Base-by-base conservation (phyloP, 2,888 invertebrate species). In the Drosophila gaucha region DNA sequence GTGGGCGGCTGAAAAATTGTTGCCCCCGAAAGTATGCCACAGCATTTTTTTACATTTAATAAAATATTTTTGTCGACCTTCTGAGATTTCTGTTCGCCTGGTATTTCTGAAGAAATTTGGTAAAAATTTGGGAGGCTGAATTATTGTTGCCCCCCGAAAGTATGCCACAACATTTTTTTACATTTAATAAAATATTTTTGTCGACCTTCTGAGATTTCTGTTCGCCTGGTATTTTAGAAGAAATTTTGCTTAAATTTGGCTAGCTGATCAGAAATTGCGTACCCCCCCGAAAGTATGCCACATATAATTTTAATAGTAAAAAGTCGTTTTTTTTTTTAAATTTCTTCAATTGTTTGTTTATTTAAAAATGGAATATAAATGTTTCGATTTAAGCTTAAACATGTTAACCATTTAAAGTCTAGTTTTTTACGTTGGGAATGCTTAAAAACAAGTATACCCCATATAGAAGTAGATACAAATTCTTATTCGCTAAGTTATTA, bases 401-500 rank as follows among this genome's bases (percentile, higher is more conserved):
- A 44, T 10, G 28, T n/a, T n/a, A n/a, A n/a, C n/a, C n/a, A 18
- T 6, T 18, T 12, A 20, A 41, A 16, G 6, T 26, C 8, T 30
- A 44, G 28, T 18, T 12, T 2, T 44, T 16, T 30, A 18, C 6
- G n/a, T 2, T 8, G 12, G 10, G 8, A 16, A 3, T 20, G 16
- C 46, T 20, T 46, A 30, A 1, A 22, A 28, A 2, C 31, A 20
- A 46, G n/a, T n/a, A 31, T 31, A 31, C 46, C 31, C 31, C 31
- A 46, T 30, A 20, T 31, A 46, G n/a, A 46, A 31, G 8, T 28
- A 30, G 18, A 30, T 44, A 31, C 20, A 16, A 46, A 31, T 46
- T 46, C 46, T n/a, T n/a, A n/a, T n/a, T n/a, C n/a, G n/a, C n/a
- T n/a, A n/a, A n/a, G n/a, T n/a, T n/a, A n/a, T n/a, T n/a, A n/a